These are phyloP conservation scores for Temnothorax longispinosus DNA, from an alignment of 1,140 invertebrate genomes.

Conservation along the genomic window DNA sequence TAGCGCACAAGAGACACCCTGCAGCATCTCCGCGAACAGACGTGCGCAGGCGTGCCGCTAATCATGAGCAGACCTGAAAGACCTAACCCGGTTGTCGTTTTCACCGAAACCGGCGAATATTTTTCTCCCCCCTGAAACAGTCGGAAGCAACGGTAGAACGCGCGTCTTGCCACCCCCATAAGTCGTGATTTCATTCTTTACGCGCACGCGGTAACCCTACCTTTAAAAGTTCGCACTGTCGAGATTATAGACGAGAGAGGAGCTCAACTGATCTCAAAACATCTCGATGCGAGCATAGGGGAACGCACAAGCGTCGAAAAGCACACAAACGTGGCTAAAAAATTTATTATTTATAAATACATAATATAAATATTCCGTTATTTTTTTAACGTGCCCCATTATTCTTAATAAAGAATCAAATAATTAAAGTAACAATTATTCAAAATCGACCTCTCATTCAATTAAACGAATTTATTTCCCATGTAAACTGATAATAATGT, in stretches of 20 bases:
- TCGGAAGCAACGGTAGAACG: conserved; percentile 48
- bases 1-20: conserved; percentile 71
- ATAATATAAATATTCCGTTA: neutral
- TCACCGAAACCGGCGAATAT: neutral
- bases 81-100: conserved; percentile 42
- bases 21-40: conserved; percentile 58
- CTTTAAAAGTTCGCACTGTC: conserved; percentile 29
- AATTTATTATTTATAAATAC: too few species aligned
- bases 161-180: neutral
- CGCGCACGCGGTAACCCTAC: neutral
- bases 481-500: neutral
- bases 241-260: conserved; percentile 53
- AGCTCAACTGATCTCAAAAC: conserved; percentile 66
- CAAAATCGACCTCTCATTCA: neutral
- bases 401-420: neutral
- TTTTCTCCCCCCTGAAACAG: conserved; percentile 7
- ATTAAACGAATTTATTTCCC: neutral
- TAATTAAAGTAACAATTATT: conserved; percentile 11
- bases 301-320: conserved; percentile 35
- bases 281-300: conserved; percentile 15
- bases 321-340: neutral
- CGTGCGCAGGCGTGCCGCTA: conserved; percentile 34
- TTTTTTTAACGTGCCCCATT: neutral
- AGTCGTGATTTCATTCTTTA: conserved; percentile 34
- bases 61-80: conserved; percentile 27